phyloP scores from a whole-genome alignment of 2,113 vertebrate species.

The Deroptyus accipitrinus region DNA sequence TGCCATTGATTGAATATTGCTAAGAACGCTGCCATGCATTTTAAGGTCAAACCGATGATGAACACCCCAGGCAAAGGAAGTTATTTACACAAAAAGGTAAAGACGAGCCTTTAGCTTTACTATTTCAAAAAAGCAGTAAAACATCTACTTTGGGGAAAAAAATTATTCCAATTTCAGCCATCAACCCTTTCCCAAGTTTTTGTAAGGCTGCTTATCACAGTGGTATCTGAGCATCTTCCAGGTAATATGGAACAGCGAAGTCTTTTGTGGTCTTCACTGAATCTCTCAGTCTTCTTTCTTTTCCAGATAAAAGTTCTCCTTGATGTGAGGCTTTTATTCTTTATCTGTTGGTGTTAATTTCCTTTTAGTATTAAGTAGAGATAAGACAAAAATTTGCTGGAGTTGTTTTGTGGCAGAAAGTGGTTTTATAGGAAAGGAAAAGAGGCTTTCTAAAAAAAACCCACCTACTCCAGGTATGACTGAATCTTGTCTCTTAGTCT shows the following conservation, averaged over 20 bases:
- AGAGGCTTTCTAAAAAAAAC: background rate
- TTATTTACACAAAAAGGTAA: constrained; percentile 65
- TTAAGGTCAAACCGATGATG: constrained; percentile 72
- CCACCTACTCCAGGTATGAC: background rate
- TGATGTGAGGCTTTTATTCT: background rate
- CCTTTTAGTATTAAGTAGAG: background rate
- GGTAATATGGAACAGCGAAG: background rate
- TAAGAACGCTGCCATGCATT: constrained; percentile 63
- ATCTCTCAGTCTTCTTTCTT: background rate
- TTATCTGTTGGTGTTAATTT: background rate
- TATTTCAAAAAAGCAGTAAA: constrained; percentile 35
- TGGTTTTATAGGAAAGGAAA: background rate
- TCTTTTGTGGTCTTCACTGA: background rate
- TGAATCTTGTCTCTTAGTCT: background rate
- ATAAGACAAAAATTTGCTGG: background rate
- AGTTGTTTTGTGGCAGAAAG: background rate
- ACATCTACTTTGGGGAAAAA: background rate
- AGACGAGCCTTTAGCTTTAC: constrained; percentile 9
- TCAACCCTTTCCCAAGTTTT: constrained; percentile 28
- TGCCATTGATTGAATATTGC: constrained; percentile 75
- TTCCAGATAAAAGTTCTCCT: background rate
- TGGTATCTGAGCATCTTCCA: background rate
- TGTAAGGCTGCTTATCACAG: constrained; percentile 26
- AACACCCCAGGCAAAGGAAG: constrained; percentile 58
- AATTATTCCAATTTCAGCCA: constrained; percentile 12